Base-by-base conservation (phyloP, 2,797 vertebrate species). In the Siniperca undulata region DNA sequence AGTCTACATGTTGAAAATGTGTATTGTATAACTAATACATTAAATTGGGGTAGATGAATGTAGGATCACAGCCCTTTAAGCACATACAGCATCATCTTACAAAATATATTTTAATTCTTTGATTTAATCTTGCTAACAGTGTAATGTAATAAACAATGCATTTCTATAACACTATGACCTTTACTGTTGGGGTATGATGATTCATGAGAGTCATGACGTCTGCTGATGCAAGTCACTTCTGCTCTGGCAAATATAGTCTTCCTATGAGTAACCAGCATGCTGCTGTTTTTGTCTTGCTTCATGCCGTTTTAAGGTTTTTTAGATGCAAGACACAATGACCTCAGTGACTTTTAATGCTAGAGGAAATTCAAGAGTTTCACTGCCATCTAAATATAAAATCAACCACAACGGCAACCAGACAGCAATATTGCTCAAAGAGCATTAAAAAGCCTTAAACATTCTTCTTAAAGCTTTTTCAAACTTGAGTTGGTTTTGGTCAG, bases 211-310 rank as follows among this genome's bases (percentile, higher is more conserved):
- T 74, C 56, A 48, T 13, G 22, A 75, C 11, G 12, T 75, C 52
- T 80, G 60, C 76, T 78, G 46, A 66, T 67, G 55, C 5, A n/a
- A 59, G 65, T 70, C 76, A 65, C 19, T 30, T 59, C 30, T 44
- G 27, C 46, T 50, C 53, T 46, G n/a, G 22, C 20, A 67, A 55
- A 42, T 12, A 66, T 36, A 77, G 36, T 34, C 7, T 19, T 24
- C 13, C 46, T n/a, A 7, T 71, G 77, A 82, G 56, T 27, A 66
- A 80, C 48, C 27, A 52, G 50, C 46, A 59, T 1, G 12, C 14
- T 69, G 46, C 44, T 36, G 7, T 30, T 30, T 68, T 16, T 22
- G 1, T 56, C 17, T 70, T 4, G 38, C 56, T 46, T 66, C 16
- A 36, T 59, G 17, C 64, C 14, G 22, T 53, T 61, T 11, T 24